Conservation (phyloP, 1,140 invertebrate species). For the Galendromus occidentalis region DNA sequence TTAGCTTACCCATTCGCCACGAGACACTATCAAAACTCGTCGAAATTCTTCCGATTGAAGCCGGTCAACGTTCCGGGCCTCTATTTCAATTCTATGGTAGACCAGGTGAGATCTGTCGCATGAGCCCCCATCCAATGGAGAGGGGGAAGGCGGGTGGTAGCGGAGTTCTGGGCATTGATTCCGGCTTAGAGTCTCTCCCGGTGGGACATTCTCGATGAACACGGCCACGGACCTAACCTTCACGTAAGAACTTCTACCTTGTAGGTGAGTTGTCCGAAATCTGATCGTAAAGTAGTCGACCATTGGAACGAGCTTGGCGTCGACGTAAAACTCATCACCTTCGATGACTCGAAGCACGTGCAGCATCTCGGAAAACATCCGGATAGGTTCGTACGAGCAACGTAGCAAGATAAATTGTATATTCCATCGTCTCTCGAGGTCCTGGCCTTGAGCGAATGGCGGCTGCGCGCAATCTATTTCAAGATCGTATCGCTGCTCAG, state of each 20-base stretch:
- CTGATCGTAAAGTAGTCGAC: not conserved
- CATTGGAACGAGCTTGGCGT: not conserved
- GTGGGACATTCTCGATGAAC: no score
- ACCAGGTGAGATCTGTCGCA: no score
- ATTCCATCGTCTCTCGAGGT: no score
- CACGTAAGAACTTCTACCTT: not conserved
- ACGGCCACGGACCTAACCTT: no score
- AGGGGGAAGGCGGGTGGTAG: no score
- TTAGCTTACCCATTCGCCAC: not conserved
- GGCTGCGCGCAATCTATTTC: no score
- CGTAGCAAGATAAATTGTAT: no score
- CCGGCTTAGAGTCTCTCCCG: no score
- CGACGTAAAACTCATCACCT: not conserved
- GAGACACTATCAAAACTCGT: not conserved
- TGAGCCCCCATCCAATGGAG: no score
- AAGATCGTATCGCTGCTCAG: no score
- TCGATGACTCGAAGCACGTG: not conserved
- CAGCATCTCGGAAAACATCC: conserved; percentile 8
- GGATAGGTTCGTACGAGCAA: not conserved
- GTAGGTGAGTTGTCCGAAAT: not conserved
- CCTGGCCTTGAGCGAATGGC: no score
- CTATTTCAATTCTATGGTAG: conserved; percentile 6
- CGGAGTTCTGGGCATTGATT: no score
- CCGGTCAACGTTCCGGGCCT: not conserved
- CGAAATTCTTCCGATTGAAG: not conserved